Percentiles rank a stretch among this genome's conserved stretches.
Evolutionary conservation across 2,113 vertebrate genomes (phyloP).

Genomic region (Hippopotamus amphibius): DNA sequence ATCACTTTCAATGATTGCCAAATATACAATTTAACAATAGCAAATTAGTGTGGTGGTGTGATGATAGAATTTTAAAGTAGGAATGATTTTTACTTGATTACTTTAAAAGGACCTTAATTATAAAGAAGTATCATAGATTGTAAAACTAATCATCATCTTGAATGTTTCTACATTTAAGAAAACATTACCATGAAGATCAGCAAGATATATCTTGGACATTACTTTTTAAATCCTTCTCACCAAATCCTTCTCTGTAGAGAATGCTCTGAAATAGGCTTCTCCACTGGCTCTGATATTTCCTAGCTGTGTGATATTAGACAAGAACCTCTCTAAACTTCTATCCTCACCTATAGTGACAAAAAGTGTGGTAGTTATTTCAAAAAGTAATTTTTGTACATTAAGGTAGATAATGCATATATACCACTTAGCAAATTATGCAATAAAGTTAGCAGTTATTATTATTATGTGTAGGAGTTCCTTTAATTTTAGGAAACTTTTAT

Average conservation of each 20-base stretch:
- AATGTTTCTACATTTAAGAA: neutral
- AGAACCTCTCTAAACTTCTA: neutral
- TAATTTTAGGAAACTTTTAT: neutral
- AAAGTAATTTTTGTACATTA: neutral
- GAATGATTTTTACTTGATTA: conserved; percentile 41
- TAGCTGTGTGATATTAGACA: neutral
- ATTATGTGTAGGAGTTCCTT: neutral
- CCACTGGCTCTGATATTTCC: neutral
- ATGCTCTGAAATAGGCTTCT: neutral
- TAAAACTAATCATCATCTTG: conserved; percentile 14
- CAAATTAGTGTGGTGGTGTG: conserved; percentile 30
- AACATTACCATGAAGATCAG: neutral
- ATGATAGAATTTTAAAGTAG: conserved; percentile 11
- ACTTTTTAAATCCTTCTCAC: neutral
- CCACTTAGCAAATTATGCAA: neutral
- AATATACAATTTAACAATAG: conserved; percentile 55
- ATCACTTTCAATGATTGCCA: conserved; percentile 10
- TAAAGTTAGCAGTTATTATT: neutral
- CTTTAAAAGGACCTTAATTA: conserved; percentile 60
- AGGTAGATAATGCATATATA: neutral
- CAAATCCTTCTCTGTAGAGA: neutral
- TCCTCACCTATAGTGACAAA: neutral
- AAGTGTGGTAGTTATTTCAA: neutral
- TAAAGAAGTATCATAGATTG: neutral
- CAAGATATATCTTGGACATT: neutral